Conservation (phyloP, 2,888 invertebrate species). For the Trypoxylon attenuatum region DNA sequence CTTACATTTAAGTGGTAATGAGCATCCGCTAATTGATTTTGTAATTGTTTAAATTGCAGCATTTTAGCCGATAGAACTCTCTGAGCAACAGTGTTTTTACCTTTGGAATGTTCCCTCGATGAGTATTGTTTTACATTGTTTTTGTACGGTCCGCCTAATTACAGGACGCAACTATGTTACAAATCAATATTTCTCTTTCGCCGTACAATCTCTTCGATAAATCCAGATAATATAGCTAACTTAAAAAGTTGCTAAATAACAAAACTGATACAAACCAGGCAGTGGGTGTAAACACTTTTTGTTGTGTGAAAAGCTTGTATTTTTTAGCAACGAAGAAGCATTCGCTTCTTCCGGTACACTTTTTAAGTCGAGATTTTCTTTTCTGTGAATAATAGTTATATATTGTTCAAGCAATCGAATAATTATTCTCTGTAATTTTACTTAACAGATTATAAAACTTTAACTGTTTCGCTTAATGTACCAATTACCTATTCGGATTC, state of each 20-base stretch:
- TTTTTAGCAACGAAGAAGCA: slow-evolving; percentile 51
- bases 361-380: slow-evolving; percentile 54
- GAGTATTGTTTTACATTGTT: slow-evolving; percentile 75
- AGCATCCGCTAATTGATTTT: slow-evolving; percentile 87
- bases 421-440: neutral
- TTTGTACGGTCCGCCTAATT: slow-evolving; percentile 67
- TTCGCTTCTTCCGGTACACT: slow-evolving; percentile 54
- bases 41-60: slow-evolving; percentile 83
- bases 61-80: slow-evolving; percentile 86
- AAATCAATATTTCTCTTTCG: too few relatives aligned
- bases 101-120: slow-evolving; percentile 39
- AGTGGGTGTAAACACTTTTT: slow-evolving; percentile 63
- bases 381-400: slow-evolving; percentile 46
- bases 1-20: slow-evolving; percentile 85
- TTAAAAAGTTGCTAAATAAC: slow-evolving; percentile 1
- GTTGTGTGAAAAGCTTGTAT: slow-evolving; percentile 52
- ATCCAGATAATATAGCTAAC: too few relatives aligned
- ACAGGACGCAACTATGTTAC: too few relatives aligned
- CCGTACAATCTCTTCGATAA: too few relatives aligned
- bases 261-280: slow-evolving; percentile 64
- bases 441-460: neutral
- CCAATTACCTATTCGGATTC: slow-evolving; percentile 63
- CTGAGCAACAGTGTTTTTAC: slow-evolving; percentile 73
- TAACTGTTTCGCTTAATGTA: slow-evolving; percentile 11
- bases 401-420: neutral